Evolutionary conservation across 2,888 invertebrate species (phyloP), one percentile per base, ranked within the genome.

Genomic region (Carpatolechia fugitivella): DNA sequence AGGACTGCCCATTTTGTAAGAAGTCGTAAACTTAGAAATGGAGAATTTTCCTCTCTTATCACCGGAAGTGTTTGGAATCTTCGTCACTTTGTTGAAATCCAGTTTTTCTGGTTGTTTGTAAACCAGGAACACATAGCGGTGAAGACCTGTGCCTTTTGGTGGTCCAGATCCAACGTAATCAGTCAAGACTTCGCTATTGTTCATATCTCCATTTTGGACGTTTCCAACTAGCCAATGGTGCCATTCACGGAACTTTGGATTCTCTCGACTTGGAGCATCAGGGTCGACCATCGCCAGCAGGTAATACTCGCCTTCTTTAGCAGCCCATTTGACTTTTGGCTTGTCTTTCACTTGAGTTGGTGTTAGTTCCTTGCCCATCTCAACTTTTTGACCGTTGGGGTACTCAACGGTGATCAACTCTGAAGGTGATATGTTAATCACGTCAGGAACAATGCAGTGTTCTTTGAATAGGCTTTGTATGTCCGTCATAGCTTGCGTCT

Each of bases 181-280:
- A 13, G 93, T 89, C 14, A 95, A 79, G 14, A 90, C 85, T 72
- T 95, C 93, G 24, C 95, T 94, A 63, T 91, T 90, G 11, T 74
- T 73, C 41, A 95, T 69, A 61, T 94, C 91, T 54, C 81, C 83
- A 29, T 93, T 94, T 8, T 92, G 92, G 68, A 96, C 94, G 70
- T 96, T 96, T 16, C 92, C 94, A 29, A 95, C 92, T 10, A 95
- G 80, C 95, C 95, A 96, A 76, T 96, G 95, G 65, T 94, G 93
- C 92, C 93, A 94, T 81, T 95, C 95, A 24, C 94, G 87, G 63
- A 91, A 92, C 60, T 91, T 93, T 0, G 95, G 95, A 54, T 92
- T 91, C 60, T 91, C 86, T 30, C 95, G 90, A 65, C 93, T 94
- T 4, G 95, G 95, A 0, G 95, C 95, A 82, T 96, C 96, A 3